Evolutionary conservation across 2,888 invertebrate species (phyloP).

Genomic region (Oxystoma pomonae): DNA sequence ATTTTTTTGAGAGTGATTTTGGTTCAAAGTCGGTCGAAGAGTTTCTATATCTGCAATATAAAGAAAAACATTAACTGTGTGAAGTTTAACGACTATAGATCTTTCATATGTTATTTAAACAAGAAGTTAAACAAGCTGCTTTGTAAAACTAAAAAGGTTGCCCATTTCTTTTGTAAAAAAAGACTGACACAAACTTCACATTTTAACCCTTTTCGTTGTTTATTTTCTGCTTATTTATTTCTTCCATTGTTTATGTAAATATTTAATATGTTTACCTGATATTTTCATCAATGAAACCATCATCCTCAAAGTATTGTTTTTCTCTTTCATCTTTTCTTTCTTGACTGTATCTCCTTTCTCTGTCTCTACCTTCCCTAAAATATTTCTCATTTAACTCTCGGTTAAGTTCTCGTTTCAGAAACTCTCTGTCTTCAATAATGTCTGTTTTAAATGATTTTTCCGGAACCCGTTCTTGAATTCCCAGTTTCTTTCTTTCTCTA

Average conservation of each 20-base stretch:
- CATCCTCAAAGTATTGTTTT: constrained; percentile 39
- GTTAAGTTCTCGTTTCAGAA: constrained; percentile 2
- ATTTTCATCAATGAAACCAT: constrained; percentile 40
- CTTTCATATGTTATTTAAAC: not conserved
- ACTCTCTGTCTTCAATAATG: not conserved
- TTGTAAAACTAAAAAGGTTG: no score
- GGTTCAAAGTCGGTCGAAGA: constrained; percentile 29
- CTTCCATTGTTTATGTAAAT: not conserved
- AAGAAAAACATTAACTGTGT: not conserved
- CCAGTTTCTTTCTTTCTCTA: constrained; percentile 20
- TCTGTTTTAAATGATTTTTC: not conserved
- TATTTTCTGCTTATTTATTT: no score
- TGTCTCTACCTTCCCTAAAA: constrained; percentile 23
- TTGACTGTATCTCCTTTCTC: constrained; percentile 19
- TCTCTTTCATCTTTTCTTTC: constrained; percentile 17
- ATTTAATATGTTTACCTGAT: constrained; percentile 30
- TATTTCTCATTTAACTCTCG: constrained; percentile 21
- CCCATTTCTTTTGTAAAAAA: no score
- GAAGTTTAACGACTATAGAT: not conserved
- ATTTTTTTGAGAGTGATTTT: constrained; percentile 22
- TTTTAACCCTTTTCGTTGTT: no score
- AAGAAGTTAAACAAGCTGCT: no score
- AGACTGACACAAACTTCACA: no score
- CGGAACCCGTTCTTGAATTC: constrained; percentile 13
- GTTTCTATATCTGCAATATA: constrained; percentile 26